Percentiles rank a stretch among this genome's conserved stretches.
These are phyloP conservation scores for Melanostoma mellinum DNA, from an alignment of 2,888 invertebrate species.

Conservation along the genomic window DNA sequence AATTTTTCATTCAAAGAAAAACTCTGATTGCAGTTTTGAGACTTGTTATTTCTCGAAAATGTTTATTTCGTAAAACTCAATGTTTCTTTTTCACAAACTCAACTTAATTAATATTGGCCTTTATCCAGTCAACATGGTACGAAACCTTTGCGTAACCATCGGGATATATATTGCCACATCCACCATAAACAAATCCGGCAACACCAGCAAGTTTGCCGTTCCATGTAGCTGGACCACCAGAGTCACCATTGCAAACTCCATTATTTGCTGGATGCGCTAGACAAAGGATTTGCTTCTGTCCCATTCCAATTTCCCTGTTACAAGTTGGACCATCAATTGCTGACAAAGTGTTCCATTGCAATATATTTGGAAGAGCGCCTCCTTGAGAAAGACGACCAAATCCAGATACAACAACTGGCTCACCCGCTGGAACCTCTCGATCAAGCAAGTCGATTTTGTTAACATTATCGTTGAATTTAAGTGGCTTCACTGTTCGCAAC, in stretches of 20 bases:
- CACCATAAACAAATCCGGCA: conserved; percentile 77
- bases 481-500: conserved; percentile 73
- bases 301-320: neutral
- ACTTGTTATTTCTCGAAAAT: too few relatives aligned
- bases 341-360: conserved; percentile 76
- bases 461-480: conserved; percentile 73
- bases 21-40: too few relatives aligned
- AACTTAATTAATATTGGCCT: neutral
- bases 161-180: conserved; percentile 77
- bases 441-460: conserved; percentile 75
- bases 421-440: conserved; percentile 73
- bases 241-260: conserved; percentile 80
- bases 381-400: conserved; percentile 77
- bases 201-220: conserved; percentile 77
- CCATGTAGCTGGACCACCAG: conserved; percentile 80
- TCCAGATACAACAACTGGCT: conserved; percentile 76
- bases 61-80: too few relatives aligned
- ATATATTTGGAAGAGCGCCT: conserved; percentile 74
- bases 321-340: conserved; percentile 9
- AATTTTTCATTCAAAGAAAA: too few relatives aligned
- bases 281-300: conserved; percentile 73
- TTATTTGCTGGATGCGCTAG: conserved; percentile 74
- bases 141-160: conserved; percentile 79
- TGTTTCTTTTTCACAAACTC: neutral
- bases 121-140: conserved; percentile 41